A percentile compares a stretch with the other conserved stretches of the same genome.
These are phyloP conservation scores for Semotilus atromaculatus DNA, from an alignment of 2,797 vertebrate genomes.

Conservation along the genomic window DNA sequence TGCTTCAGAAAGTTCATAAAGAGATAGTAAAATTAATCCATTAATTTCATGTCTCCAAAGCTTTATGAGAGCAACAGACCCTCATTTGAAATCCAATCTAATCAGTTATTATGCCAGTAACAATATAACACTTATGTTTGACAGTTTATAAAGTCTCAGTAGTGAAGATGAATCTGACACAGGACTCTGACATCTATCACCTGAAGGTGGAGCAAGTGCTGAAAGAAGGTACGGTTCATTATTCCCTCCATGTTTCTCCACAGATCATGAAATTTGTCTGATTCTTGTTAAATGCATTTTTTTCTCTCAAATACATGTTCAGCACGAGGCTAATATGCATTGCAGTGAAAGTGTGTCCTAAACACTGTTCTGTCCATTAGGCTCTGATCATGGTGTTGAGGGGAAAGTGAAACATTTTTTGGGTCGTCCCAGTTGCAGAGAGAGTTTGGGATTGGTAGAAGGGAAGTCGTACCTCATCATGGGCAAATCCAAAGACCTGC, in stretches of 20 bases:
- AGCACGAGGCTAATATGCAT: no score
- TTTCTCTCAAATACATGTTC: not conserved
- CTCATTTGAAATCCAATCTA: no score
- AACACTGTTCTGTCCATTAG: constrained; percentile 57
- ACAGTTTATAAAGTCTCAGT: constrained; percentile 57
- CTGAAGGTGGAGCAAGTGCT: constrained; percentile 47
- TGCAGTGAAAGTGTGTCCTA: not conserved
- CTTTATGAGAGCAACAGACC: no score
- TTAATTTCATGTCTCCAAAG: no score
- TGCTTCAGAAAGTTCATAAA: no score
- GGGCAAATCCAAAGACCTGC: constrained; percentile 68
- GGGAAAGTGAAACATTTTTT: constrained; percentile 64
- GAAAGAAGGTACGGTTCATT: constrained; percentile 47
- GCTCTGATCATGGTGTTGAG: constrained; percentile 61
- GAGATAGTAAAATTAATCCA: no score
- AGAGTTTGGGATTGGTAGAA: constrained; percentile 31
- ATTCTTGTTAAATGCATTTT: not conserved
- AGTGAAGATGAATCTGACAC: not conserved
- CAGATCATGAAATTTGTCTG: not conserved
- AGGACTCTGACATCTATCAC: constrained; percentile 34
- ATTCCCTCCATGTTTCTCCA: not conserved
- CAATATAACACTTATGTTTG: not conserved
- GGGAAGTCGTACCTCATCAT: constrained; percentile 75
- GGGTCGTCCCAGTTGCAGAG: constrained; percentile 69
- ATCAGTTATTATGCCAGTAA: not conserved